phyloP scores from a whole-genome alignment of 2,113 vertebrate species.

The Podarcis raffonei region DNA sequence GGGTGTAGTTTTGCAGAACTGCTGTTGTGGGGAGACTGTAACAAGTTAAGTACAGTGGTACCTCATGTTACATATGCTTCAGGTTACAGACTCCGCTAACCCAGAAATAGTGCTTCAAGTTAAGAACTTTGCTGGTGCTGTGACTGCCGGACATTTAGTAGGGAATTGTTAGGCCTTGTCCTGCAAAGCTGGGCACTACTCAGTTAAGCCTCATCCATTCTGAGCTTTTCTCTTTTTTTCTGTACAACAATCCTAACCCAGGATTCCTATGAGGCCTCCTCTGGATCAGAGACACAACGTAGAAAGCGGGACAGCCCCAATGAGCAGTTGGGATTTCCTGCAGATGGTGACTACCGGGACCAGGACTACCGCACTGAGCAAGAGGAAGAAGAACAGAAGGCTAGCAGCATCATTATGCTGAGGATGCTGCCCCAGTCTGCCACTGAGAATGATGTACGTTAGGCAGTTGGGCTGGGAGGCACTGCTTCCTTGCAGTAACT shows the following conservation, averaged over 20 bases:
- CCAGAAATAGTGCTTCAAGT: too few relatives aligned
- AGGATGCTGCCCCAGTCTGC: constrained; percentile 89
- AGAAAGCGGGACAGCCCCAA: constrained; percentile 66
- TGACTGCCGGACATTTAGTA: neutral
- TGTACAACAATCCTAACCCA: constrained; percentile 20
- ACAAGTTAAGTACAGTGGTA: neutral
- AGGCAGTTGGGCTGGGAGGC: neutral
- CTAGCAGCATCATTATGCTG: constrained; percentile 94
- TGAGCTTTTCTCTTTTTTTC: constrained; percentile 8
- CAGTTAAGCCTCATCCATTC: neutral
- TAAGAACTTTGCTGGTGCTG: too few relatives aligned
- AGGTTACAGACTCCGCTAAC: too few relatives aligned
- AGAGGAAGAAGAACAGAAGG: constrained; percentile 84
- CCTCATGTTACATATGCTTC: too few relatives aligned
- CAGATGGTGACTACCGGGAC: constrained; percentile 83
- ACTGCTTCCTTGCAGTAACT: neutral
- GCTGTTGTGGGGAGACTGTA: neutral
- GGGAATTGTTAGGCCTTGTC: neutral
- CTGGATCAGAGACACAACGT: constrained; percentile 67
- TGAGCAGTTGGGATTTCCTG: constrained; percentile 65
- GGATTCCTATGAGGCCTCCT: constrained; percentile 70
- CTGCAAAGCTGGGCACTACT: neutral
- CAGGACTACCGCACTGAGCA: constrained; percentile 89
- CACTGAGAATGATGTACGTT: constrained; percentile 84
- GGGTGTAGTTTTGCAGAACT: neutral